Percentiles rank a stretch among this genome's conserved stretches.
Evolutionary conservation across 1,140 invertebrate genomes (phyloP).

Genomic region (Ips nitidus): DNA sequence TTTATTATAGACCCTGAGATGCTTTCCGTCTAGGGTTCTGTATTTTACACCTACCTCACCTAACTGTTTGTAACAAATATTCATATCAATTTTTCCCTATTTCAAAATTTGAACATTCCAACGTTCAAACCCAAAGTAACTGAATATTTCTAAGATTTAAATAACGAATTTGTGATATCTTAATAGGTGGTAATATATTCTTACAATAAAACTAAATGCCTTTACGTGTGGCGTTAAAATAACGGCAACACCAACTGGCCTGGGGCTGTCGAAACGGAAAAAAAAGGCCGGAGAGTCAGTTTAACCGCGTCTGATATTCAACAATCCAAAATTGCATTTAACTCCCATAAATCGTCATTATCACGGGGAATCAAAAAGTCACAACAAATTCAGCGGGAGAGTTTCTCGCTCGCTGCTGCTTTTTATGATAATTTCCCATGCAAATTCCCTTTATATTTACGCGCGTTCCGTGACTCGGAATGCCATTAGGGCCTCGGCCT

Average conservation of each 20-base stretch:
- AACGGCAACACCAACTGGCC: slow-evolving; percentile 2
- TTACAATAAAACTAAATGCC: too few relatives aligned
- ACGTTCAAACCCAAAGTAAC: too few relatives aligned
- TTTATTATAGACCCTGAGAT: too few relatives aligned
- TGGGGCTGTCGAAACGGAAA: not conserved
- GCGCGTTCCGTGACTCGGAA: slow-evolving; percentile 34
- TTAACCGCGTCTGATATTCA: slow-evolving; percentile 16
- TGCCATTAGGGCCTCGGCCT: slow-evolving; percentile 31
- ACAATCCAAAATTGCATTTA: slow-evolving; percentile 24
- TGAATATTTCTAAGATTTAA: too few relatives aligned
- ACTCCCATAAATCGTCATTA: slow-evolving; percentile 31
- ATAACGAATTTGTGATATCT: too few relatives aligned
- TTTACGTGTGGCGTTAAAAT: slow-evolving; percentile 1
- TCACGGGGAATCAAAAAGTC: slow-evolving; percentile 32
- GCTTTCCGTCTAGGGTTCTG: too few relatives aligned
- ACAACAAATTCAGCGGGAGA: slow-evolving; percentile 28
- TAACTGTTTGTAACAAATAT: too few relatives aligned
- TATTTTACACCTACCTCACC: too few relatives aligned
- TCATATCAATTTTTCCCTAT: too few relatives aligned
- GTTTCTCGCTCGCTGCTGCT: slow-evolving; percentile 21
- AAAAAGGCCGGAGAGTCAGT: slow-evolving; percentile 4
- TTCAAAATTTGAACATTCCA: too few relatives aligned
- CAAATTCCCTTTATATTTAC: slow-evolving; percentile 36
- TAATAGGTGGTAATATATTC: too few relatives aligned
- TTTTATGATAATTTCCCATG: slow-evolving; percentile 37